Evolutionary conservation across 2,888 invertebrate species (phyloP), one percentile per base, ranked within the genome.

Genomic region (Merodon equestris): DNA sequence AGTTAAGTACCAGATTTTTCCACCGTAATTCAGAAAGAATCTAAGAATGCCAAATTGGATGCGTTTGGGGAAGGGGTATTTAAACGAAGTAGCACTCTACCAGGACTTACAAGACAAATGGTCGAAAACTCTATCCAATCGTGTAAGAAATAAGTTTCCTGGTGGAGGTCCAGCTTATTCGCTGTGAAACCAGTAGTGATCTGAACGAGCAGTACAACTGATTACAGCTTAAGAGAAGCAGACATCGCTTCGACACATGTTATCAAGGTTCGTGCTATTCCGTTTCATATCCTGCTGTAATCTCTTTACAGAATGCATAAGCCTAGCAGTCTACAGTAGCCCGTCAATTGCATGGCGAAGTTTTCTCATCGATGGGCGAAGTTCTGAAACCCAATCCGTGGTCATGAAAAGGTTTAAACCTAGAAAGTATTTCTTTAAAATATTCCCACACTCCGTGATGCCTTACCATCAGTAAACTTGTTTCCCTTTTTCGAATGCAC

Each of bases 151-250:
- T n/a, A n/a, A n/a, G n/a, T n/a, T n/a, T n/a, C n/a, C n/a, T n/a
- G n/a, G n/a, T n/a, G n/a, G n/a, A n/a, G n/a, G n/a, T n/a, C n/a
- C n/a, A n/a, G n/a, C n/a, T n/a, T n/a, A n/a, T n/a, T n/a, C n/a
- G n/a, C n/a, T n/a, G n/a, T n/a, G n/a, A n/a, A n/a, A n/a, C n/a
- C n/a, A n/a, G n/a, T n/a, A n/a, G n/a, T n/a, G n/a, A n/a, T n/a
- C n/a, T n/a, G n/a, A n/a, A n/a, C n/a, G n/a, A n/a, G n/a, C n/a
- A n/a, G n/a, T n/a, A n/a, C n/a, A n/a, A n/a, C n/a, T n/a, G n/a
- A 15, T 92, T 89, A 97, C 96, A 82, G 97, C 95, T 89, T 97
- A 97, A 1, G 97, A 94, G 86, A 97, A 96, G 87, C 97, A 96
- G 13, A 96, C 95, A 88, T 97, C 96, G 63, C 97, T 90, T 40